A percentile compares a stretch with the other conserved stretches of the same genome.
These are phyloP conservation scores for Nasua narica DNA, from an alignment of 2,797 vertebrate species.

Conservation along the genomic window DNA sequence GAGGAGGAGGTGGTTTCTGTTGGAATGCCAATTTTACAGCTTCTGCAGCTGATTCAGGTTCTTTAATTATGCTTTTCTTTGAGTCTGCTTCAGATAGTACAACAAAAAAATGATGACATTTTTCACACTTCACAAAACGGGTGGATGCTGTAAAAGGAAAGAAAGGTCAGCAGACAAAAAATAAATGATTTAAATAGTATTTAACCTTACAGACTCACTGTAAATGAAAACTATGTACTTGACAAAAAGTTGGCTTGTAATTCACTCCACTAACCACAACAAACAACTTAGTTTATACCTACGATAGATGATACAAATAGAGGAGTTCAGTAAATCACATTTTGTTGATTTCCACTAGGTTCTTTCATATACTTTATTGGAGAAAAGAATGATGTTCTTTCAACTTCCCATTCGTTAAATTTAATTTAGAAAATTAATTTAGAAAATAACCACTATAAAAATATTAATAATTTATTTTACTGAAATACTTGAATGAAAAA, in stretches of 20 bases:
- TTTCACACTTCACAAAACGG: constrained; percentile 98
- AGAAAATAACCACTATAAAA: constrained; percentile 8
- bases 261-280: not conserved
- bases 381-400: not conserved
- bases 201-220: not conserved
- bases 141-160: constrained; percentile 89
- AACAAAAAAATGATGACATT: constrained; percentile 99
- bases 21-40: constrained; percentile 96
- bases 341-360: constrained; percentile 22
- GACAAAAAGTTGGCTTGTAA: not conserved
- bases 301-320: not conserved
- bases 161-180: not conserved
- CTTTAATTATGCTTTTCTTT: constrained; percentile 96
- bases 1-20: constrained; percentile 97
- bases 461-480: constrained; percentile 7
- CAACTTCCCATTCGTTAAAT: not conserved
- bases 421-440: constrained; percentile 36
- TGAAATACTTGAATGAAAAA: constrained; percentile 11
- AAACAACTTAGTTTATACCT: not conserved
- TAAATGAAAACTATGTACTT: not conserved
- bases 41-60: constrained; percentile 95
- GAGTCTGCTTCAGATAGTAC: constrained; percentile 97
- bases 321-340: not conserved
- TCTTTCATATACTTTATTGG: constrained; percentile 23
- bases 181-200: not conserved